Conservation (phyloP, 1,140 invertebrate genomes). For the Drosophila truncata region DNA sequence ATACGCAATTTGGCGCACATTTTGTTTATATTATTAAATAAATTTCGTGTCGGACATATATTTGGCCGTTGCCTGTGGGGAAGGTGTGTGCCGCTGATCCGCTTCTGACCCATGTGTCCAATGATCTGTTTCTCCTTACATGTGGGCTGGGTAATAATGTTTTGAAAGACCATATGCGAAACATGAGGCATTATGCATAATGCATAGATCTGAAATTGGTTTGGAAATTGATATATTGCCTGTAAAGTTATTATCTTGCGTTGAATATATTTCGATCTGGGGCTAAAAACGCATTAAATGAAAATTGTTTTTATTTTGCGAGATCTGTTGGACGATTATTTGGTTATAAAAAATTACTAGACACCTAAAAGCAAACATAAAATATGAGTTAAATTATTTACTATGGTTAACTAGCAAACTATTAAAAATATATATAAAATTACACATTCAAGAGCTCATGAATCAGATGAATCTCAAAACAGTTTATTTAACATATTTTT, state of each 20-base stretch:
- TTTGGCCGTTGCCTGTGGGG: constrained; percentile 22
- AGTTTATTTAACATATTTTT: not conserved
- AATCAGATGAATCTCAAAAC: not conserved
- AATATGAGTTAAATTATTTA: not conserved
- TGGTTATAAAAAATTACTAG: not conserved
- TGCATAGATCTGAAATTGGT: constrained; percentile 27
- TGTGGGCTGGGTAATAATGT: constrained; percentile 39
- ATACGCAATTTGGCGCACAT: constrained; percentile 83
- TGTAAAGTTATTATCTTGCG: constrained; percentile 7
- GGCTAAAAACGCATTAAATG: constrained; percentile 7
- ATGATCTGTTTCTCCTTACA: constrained; percentile 21
- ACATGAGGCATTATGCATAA: constrained; percentile 34
- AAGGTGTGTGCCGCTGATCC: constrained; percentile 40
- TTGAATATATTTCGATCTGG: constrained; percentile 32
- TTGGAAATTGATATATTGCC: constrained; percentile 24
- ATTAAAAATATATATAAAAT: not conserved
- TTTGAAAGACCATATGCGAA: constrained; percentile 42
- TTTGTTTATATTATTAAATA: constrained; percentile 83
- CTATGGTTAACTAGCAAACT: not conserved
- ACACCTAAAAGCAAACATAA: not conserved
- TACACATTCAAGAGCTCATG: not conserved
- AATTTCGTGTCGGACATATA: constrained; percentile 71
- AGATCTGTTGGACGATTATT: not conserved
- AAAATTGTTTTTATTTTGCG: not conserved
- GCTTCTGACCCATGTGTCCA: constrained; percentile 4